Conservation (phyloP, 2,888 invertebrate species). For the Conomelus anceps region DNA sequence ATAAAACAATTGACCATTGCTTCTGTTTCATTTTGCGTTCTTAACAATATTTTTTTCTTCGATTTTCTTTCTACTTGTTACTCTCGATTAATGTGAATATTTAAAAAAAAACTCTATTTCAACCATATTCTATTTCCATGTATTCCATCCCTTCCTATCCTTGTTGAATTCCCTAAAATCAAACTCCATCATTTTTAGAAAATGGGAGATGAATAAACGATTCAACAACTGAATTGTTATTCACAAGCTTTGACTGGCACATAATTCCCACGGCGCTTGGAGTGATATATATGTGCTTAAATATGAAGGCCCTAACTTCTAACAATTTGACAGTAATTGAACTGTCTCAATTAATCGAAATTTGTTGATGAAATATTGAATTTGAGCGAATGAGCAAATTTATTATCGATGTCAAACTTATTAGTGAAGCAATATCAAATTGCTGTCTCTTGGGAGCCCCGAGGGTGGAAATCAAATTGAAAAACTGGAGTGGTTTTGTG, state of each 20-base stretch:
- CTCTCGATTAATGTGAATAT: too few relatives aligned
- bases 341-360: background rate
- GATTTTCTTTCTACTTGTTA: too few relatives aligned
- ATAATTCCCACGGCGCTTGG: background rate
- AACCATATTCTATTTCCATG: too few relatives aligned
- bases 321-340: background rate
- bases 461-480: background rate
- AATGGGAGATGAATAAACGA: too few relatives aligned
- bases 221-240: too few relatives aligned
- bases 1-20: too few relatives aligned
- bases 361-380: background rate
- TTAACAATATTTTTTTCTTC: too few relatives aligned
- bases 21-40: too few relatives aligned
- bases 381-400: background rate
- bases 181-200: too few relatives aligned
- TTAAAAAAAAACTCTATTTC: too few relatives aligned
- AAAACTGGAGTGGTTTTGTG: background rate
- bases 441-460: background rate
- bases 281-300: background rate
- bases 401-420: background rate
- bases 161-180: too few relatives aligned
- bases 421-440: background rate
- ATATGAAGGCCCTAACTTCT: background rate
- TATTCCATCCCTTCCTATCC: too few relatives aligned
- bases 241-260: background rate